Evolutionary conservation across 2,888 invertebrate species (phyloP).

Genomic region (Scaptomyza reducta): DNA sequence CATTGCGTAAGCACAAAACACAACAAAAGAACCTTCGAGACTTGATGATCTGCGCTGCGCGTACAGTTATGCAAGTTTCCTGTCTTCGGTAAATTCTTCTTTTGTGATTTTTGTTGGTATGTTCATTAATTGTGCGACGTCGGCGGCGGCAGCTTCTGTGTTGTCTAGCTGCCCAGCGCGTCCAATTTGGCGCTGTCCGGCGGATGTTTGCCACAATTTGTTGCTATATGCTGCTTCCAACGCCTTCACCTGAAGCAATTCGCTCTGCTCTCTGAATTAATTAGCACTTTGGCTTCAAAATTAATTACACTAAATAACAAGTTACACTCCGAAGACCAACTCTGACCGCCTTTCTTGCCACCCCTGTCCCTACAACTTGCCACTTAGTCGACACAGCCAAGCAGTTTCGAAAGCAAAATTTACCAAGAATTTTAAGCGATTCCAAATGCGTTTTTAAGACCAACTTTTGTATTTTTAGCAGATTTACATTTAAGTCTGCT

Average conservation of each 20-base stretch:
- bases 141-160: constrained; percentile 49
- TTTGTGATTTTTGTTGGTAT: constrained; percentile 32
- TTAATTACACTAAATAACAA: constrained; percentile 77
- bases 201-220: constrained; percentile 71
- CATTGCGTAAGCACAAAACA: constrained; percentile 64
- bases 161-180: constrained; percentile 18
- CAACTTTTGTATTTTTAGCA: constrained; percentile 18
- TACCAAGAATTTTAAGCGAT: constrained; percentile 51
- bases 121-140: constrained; percentile 55
- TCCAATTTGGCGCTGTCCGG: constrained; percentile 55
- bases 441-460: constrained; percentile 22
- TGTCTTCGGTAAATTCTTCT: constrained; percentile 60
- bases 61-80: constrained; percentile 77
- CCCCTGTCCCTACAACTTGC: neutral
- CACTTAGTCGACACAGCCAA: constrained; percentile 5
- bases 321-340: constrained; percentile 66
- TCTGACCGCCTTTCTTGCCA: neutral
- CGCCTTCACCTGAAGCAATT: constrained; percentile 66
- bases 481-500: constrained; percentile 67
- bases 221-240: constrained; percentile 37
- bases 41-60: constrained; percentile 38
- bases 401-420: constrained; percentile 67
- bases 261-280: constrained; percentile 65
- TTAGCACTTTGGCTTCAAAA: constrained; percentile 75
- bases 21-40: constrained; percentile 39